These are phyloP conservation scores for Drosophila persimilis DNA, from an alignment of 1,140 invertebrate species.

Conservation along the genomic window DNA sequence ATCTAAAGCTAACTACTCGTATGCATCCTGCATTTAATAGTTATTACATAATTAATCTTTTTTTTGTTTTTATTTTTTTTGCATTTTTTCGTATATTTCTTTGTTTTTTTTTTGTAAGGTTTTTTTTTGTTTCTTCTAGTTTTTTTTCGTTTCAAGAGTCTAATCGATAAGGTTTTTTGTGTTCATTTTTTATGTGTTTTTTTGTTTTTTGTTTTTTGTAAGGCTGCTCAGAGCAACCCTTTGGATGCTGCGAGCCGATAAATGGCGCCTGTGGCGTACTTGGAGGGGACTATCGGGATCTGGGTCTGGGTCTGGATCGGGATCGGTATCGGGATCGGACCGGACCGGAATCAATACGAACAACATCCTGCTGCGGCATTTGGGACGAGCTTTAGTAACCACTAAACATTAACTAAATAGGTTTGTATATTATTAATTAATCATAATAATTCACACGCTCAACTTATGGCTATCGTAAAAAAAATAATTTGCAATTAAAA, in stretches of 20 bases:
- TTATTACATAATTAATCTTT: constrained; percentile 38
- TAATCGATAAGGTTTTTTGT: constrained; percentile 41
- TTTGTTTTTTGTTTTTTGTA: background rate
- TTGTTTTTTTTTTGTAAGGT: constrained; percentile 23
- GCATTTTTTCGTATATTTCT: constrained; percentile 21
- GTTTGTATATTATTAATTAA: constrained; percentile 62
- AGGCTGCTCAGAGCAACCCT: constrained; percentile 65
- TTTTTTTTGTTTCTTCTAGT: constrained; percentile 30
- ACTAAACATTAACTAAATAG: constrained; percentile 72
- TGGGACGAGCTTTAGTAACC: constrained; percentile 59
- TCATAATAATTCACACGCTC: constrained; percentile 67
- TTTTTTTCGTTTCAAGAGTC: constrained; percentile 53
- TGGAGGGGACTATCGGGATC: background rate
- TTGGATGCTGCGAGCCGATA: constrained; percentile 34
- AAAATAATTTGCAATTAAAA: constrained; percentile 76
- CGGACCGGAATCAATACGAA: constrained; percentile 3
- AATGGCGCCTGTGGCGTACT: constrained; percentile 50
- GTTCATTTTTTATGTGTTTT: constrained; percentile 14
- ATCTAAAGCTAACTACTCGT: constrained; percentile 56
- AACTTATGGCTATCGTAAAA: constrained; percentile 69
- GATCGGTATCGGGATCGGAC: background rate
- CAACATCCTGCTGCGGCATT: constrained; percentile 68
- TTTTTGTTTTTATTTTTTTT: constrained; percentile 28
- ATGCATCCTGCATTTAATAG: constrained; percentile 44
- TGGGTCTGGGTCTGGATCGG: background rate